phyloP scores from a whole-genome alignment of 2,888 invertebrate genomes.

The Hirtodrosophila trivittata region DNA sequence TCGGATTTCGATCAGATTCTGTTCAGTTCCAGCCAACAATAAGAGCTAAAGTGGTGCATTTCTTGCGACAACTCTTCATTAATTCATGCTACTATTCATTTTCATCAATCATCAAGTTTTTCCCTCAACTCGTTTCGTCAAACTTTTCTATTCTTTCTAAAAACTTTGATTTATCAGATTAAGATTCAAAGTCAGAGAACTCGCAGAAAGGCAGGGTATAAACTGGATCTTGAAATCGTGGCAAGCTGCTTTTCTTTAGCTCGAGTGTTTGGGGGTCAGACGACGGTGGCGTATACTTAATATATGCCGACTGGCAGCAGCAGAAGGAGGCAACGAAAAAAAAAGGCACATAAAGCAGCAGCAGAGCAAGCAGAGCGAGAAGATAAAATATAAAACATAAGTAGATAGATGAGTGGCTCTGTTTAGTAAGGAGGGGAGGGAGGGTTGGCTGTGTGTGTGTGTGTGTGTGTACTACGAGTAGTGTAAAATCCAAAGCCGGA shows the following conservation, averaged over 20 bases:
- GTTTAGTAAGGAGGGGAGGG: conserved; percentile 16
- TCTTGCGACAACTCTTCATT: no score
- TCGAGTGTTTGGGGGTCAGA: conserved; percentile 16
- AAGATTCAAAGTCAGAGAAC: no score
- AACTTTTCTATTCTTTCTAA: no score
- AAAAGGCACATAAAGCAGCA: conserved; percentile 22
- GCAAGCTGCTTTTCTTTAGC: conserved; percentile 4
- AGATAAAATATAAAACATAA: conserved; percentile 67
- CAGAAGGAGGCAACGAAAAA: conserved; percentile 1
- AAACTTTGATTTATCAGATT: no score
- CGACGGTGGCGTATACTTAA: conserved; percentile 56
- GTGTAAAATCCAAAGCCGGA: conserved; percentile 61
- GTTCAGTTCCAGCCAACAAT: no score
- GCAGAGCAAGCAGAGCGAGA: conserved; percentile 27
- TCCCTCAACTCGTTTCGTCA: no score
- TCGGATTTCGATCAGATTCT: no score
- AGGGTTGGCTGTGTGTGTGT: conserved; percentile 31
- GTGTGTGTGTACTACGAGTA: conserved; percentile 17
- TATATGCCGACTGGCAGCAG: conserved; percentile 20
- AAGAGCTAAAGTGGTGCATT: no score
- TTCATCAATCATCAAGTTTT: no score
- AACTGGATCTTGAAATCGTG: conserved; percentile 6
- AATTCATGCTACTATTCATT: no score
- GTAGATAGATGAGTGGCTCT: conserved; percentile 66
- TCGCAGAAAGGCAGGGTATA: no score